Conservation (phyloP, 2,888 invertebrate genomes). For the Netelia melanura region DNA sequence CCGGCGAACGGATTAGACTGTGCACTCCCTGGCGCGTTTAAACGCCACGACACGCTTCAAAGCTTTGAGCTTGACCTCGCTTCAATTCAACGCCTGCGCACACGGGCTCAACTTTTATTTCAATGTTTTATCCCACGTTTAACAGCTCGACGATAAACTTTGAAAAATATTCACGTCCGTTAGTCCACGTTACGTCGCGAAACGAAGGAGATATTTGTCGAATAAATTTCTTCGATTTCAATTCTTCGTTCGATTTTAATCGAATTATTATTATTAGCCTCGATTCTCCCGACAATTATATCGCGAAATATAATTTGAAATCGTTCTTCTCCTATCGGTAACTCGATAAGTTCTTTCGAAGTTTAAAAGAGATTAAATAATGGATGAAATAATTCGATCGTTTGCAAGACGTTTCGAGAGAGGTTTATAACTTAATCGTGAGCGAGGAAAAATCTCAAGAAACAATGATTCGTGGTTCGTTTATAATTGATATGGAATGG, state of each 20-base stretch:
- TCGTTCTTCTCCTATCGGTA: neutral
- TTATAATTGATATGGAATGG: neutral
- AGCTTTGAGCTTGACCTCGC: constrained; percentile 32
- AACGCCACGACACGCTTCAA: constrained; percentile 30
- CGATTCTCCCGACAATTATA: no score
- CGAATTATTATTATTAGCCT: no score
- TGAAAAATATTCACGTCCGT: no score
- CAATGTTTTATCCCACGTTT: no score
- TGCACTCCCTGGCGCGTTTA: constrained; percentile 24
- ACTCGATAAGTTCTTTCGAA: neutral
- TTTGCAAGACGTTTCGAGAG: neutral
- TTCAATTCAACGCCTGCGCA: no score
- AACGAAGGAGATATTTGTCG: no score
- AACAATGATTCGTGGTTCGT: neutral
- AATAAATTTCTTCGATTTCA: no score
- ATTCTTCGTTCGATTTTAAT: neutral
- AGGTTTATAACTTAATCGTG: neutral
- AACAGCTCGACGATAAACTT: no score
- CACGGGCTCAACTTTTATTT: no score
- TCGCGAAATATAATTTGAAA: neutral
- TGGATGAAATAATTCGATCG: neutral
- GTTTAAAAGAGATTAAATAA: neutral
- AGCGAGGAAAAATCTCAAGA: neutral
- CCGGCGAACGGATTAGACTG: constrained; percentile 37
- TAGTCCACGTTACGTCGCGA: no score